A percentile compares a stretch with the other conserved stretches of the same genome.
These are phyloP conservation scores for Trichopria drosophilae DNA, from an alignment of 2,888 invertebrate genomes.

Conservation along the genomic window DNA sequence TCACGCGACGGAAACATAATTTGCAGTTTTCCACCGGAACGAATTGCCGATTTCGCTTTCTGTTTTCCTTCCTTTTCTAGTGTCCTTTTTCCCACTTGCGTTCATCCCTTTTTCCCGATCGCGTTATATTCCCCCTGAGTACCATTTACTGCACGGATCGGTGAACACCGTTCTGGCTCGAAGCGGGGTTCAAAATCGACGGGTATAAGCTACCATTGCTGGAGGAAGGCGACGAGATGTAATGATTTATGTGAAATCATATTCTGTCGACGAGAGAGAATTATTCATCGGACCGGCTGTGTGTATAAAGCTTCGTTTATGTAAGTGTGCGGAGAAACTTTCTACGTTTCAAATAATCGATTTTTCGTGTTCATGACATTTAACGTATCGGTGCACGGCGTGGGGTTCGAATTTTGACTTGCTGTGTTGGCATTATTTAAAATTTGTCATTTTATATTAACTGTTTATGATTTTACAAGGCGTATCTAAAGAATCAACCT, in stretches of 20 bases:
- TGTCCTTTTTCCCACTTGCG: constrained; percentile 7
- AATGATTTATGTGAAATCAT: constrained; percentile 36
- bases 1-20: constrained; percentile 33
- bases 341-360: no score
- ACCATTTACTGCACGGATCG: constrained; percentile 31
- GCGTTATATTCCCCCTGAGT: no score
- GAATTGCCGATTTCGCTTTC: constrained; percentile 28
- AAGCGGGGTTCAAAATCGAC: constrained; percentile 22
- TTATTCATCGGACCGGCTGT: constrained; percentile 35
- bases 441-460: no score
- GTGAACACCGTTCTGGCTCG: constrained; percentile 26
- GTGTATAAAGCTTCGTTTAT: no score
- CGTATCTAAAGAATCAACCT: no score
- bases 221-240: constrained; percentile 30
- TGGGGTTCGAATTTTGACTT: no score
- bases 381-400: no score
- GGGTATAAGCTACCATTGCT: constrained; percentile 25
- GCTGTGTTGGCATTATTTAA: no score
- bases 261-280: constrained; percentile 31
- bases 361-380: no score
- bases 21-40: constrained; percentile 36
- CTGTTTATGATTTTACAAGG: no score
- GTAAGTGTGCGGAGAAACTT: no score
- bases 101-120: constrained; percentile 7
- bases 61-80: background rate